Evolutionary conservation across 2,888 invertebrate species (phyloP).

Genomic region (Caenorhabditis imperialis): DNA sequence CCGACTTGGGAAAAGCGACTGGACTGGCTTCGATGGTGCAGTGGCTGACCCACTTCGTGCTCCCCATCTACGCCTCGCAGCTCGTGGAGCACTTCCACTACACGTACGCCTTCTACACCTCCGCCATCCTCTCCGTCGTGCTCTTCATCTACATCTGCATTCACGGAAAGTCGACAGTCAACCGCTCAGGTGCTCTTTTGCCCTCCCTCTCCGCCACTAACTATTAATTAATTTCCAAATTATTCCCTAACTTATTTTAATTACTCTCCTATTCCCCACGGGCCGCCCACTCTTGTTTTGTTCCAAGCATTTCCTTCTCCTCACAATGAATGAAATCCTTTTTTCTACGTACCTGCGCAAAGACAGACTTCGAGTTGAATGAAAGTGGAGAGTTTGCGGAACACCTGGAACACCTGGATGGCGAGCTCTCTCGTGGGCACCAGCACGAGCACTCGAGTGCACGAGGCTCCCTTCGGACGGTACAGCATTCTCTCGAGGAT

Average conservation of each 20-base stretch:
- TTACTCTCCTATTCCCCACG: slow-evolving; percentile 34
- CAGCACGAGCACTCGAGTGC: slow-evolving; percentile 89
- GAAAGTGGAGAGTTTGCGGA: slow-evolving; percentile 90
- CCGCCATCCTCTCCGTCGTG: slow-evolving; percentile 64
- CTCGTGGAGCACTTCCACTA: slow-evolving; percentile 74
- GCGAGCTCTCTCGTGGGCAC: slow-evolving; percentile 98
- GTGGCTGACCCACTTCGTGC: slow-evolving; percentile 76
- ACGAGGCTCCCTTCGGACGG: slow-evolving; percentile 82
- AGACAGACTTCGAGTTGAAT: slow-evolving; percentile 81
- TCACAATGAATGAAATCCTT: neutral
- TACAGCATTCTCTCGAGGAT: slow-evolving; percentile 93
- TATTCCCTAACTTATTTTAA: slow-evolving; percentile 9
- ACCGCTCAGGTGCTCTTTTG: slow-evolving; percentile 71
- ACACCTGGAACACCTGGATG: slow-evolving; percentile 95
- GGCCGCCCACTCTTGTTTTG: slow-evolving; percentile 21
- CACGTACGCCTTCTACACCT: slow-evolving; percentile 78
- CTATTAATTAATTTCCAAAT: slow-evolving; percentile 31
- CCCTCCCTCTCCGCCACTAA: slow-evolving; percentile 68
- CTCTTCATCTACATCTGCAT: slow-evolving; percentile 73
- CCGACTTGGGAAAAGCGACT: slow-evolving; percentile 77
- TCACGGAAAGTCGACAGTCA: slow-evolving; percentile 73
- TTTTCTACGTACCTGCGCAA: slow-evolving; percentile 70
- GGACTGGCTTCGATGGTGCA: slow-evolving; percentile 77
- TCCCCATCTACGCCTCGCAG: slow-evolving; percentile 77
- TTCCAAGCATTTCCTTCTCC: neutral